phyloP scores from a whole-genome alignment of 2,797 vertebrate genomes.

The Zalophus californianus region DNA sequence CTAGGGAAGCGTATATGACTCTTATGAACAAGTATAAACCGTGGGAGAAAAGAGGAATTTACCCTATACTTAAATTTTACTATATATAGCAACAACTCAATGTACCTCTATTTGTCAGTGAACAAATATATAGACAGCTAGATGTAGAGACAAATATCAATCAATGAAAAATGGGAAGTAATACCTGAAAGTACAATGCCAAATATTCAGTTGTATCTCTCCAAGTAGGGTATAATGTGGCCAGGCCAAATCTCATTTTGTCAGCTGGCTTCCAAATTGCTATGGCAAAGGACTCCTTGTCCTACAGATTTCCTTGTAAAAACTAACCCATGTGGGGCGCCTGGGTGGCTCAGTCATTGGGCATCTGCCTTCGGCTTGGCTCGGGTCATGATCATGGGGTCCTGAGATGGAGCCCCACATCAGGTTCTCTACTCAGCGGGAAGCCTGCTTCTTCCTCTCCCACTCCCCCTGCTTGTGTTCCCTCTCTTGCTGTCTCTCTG shows the following conservation, averaged over 20 bases:
- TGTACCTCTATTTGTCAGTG: background rate
- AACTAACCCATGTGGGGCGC: background rate
- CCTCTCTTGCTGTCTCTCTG: too few relatives aligned
- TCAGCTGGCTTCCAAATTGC: background rate
- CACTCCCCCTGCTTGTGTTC: too few relatives aligned
- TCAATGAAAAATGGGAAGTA: background rate
- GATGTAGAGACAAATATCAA: background rate
- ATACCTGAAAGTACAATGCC: background rate
- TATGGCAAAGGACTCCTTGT: background rate
- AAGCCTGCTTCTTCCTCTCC: too few relatives aligned
- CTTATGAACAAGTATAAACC: constrained; percentile 16
- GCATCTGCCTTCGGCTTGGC: too few relatives aligned
- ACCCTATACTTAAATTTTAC: background rate
- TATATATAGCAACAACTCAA: background rate
- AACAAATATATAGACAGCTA: background rate
- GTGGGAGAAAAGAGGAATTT: background rate
- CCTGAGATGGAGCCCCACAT: too few relatives aligned
- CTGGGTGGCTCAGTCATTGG: too few relatives aligned
- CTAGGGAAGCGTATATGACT: background rate
- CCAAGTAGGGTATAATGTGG: background rate
- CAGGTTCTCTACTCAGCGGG: too few relatives aligned
- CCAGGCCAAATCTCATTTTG: background rate
- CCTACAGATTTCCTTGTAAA: background rate
- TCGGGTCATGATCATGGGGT: too few relatives aligned
- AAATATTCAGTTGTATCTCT: background rate